Evolutionary conservation across 1,140 invertebrate species (phyloP).

Genomic region (Lycorma delicatula): DNA sequence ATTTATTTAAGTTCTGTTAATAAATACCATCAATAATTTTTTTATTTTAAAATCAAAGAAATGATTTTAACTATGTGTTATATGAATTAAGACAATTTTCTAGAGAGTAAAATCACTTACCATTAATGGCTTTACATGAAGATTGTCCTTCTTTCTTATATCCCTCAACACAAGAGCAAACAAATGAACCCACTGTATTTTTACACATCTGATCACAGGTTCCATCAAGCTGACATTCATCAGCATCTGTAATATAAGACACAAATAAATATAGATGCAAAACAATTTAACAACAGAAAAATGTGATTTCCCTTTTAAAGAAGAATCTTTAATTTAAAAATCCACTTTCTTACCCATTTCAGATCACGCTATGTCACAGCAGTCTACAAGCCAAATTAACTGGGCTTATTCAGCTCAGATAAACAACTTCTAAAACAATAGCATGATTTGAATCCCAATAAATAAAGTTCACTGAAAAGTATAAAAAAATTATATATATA

Average conservation of each 20-base stretch:
- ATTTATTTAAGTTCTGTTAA: background rate
- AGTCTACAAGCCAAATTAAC: background rate
- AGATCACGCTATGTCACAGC: background rate
- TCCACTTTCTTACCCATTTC: background rate
- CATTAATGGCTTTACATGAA: constrained; percentile 56
- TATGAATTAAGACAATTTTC: background rate
- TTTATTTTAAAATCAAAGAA: background rate
- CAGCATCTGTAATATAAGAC: constrained; percentile 49
- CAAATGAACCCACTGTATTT: constrained; percentile 60
- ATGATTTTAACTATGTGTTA: background rate
- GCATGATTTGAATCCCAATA: background rate
- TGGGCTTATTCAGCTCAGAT: background rate
- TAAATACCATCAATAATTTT: background rate
- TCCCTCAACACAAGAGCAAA: constrained; percentile 66
- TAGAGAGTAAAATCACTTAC: constrained; percentile 39
- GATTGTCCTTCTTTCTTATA: constrained; percentile 50
- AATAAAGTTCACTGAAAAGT: background rate
- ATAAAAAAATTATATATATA: background rate
- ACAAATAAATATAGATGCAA: background rate
- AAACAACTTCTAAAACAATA: background rate
- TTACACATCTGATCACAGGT: constrained; percentile 71
- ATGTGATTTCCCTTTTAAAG: background rate
- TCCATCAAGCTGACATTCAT: constrained; percentile 63
- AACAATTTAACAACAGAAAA: background rate
- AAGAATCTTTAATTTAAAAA: background rate